Evolutionary conservation across 2,113 vertebrate genomes (phyloP), one percentile per base, ranked within the genome.

Genomic region (Microtus oregoni): DNA sequence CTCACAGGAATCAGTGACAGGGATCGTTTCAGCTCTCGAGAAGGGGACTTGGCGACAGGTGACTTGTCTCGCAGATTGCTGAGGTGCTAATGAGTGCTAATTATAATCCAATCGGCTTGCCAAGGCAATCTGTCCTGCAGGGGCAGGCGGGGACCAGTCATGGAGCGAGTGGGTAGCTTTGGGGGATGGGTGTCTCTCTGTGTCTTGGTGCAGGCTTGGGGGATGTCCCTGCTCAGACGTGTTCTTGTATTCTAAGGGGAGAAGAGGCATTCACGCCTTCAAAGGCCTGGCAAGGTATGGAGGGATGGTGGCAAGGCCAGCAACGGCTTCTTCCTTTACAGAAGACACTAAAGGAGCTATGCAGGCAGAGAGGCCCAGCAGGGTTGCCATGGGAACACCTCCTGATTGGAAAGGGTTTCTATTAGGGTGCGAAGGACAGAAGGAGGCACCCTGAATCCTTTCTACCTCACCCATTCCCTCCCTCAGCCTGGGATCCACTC

Each of bases 51-150:
- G 91, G 92, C 47, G 44, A 86, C 95, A 79, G 81, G 92, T 7
- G 86, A 85, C 90, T 92, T 2, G 61, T 89, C 73, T 88, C 38
- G 0, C 93, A 93, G 90, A 73, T 65, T 68, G 95, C 70, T 0
- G 44, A 32, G 26, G 96, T 10, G 6, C 91, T 95, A 95, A 97
- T 95, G 87, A 96, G 96, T 41, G 81, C 92, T 97, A 91, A 96
- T 96, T 94, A 88, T 88, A 50, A 92, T 85, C 94, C 0, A 30
- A 35, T 73, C 1, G 0, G 61, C 91, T 91, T 7, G 79, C 92
- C 94, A 96, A 96, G 75, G 85, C 92, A 52, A 58, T 86, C 92
- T 87, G 94, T 89, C 94, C 97, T 79, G 79, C 92, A 11, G 61
- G 90, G 93, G 41, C 96, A 92, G 93, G 93, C 72, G 41, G 92